Base-by-base conservation (phyloP, 2,113 vertebrate species). In the Paradoxurus hermaphroditus region DNA sequence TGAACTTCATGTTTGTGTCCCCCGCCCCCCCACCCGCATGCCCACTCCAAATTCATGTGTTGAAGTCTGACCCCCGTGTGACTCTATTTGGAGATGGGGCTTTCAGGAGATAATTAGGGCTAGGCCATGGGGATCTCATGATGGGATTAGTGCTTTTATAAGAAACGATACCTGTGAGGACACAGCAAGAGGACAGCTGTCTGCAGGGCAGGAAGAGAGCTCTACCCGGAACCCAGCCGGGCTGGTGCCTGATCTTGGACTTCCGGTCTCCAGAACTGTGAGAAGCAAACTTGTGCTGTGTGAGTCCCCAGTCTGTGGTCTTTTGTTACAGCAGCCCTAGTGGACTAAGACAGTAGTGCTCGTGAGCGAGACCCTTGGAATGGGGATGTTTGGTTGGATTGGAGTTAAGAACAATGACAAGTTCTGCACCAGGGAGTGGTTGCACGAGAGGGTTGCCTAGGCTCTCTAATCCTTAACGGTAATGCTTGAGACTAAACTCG, bases 121-220 rank as follows among this genome's bases (percentile, higher is more conserved):
- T 23, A 14, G 39, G 15, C 12, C 1, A 0, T 59, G 19, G 36
- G 25, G 29, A 8, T 1, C 25, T 56, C 11, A 36, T 11, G 36
- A 8, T 21, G 13, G 36, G 19, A n/a, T 53, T 29, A 34, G 23
- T 9, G n/a, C 23, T 29, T 23, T 75, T 49, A n/a, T 34, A 46
- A 34, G 25, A 46, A n/a, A 59, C n/a, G 56, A 59, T 8, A 4
- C 3, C 10, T 4, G 3, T 21, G 34, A 79, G 29, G n/a, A 89
- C 39, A 23, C 1, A 27, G 62, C 15, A 29, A 84, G 67, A 18
- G 77, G 39, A 5, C 4, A 15, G 51, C 10, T 18, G 15, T 78
- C n/a, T 56, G 36, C 14, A 16, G 56, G 44, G 23, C 18, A 12
- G 39, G 53, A 83, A 75, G 70, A 75, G 16, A 23, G 36, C 6